Base-by-base conservation (phyloP, 1,140 invertebrate species). In the Euura saliciscinereae region DNA sequence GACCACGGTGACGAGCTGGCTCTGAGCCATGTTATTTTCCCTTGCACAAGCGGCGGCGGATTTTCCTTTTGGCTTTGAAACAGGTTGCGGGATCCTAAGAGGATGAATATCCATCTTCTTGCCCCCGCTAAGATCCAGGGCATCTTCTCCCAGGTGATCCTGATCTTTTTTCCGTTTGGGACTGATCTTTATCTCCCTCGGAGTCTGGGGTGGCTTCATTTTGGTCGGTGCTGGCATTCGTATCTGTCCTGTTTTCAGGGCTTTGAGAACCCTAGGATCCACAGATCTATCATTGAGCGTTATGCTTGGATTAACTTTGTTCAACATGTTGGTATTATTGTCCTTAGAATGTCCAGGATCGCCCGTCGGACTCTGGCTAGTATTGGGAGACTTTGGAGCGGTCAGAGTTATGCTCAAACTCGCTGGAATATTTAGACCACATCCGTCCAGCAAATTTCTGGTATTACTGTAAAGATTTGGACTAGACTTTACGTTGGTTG, bases 361-460 rank as follows among this genome's bases (percentile, higher is more conserved):
- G 3, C 51, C 51, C 3, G 51, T n/a, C 28, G 28, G 28, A n/a
- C 51, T 59, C 8, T 59, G 10, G 1, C 43, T 76, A 11, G 6
- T 69, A 28, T 70, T 78, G 0, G 81, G 76, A 0, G 84, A 84
- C 45, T 82, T 85, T 0, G 83, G 81, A 1, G 83, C 78, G 0
- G 84, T 85, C 0, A 86, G 69, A 0, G 85, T 86, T 73, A 86
- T 86, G 51, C 84, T 85, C 10, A 86, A 74, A 70, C 85, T 85
- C 0, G 84, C 82, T 0, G 85, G 85, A 64, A 86, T 86, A 44
- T 84, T 86, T 5, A 86, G 66, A 1, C 84, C 85, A 13, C 84
- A 86, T n/a, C 80, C 83, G 2, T 85, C 83, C 1, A 86, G 65
- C 0, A 86, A 69, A 44, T 82, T 84, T 28, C 80, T 72, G 0